A percentile compares a stretch with the other conserved stretches of the same genome.
These are phyloP conservation scores for Eupithecia dodoneata DNA, from an alignment of 2,888 invertebrate genomes.

Conservation along the genomic window DNA sequence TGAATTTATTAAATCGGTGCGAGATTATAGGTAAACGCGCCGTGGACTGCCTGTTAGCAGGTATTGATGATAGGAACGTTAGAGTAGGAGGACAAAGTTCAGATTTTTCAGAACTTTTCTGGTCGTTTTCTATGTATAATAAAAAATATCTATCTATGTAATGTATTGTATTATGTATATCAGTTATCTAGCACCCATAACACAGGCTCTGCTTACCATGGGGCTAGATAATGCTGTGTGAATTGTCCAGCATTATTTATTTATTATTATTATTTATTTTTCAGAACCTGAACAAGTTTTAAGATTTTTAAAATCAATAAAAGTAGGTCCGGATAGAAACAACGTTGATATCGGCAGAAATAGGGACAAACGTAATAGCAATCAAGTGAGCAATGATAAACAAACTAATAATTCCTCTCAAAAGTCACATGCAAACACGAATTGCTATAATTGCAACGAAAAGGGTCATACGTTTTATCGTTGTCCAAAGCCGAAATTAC, in stretches of 20 bases:
- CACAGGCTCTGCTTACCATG: too few species aligned
- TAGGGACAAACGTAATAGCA: not conserved
- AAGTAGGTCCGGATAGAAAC: not conserved
- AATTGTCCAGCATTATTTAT: too few species aligned
- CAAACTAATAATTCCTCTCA: not conserved
- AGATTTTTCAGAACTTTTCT: not conserved
- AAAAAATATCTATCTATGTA: too few species aligned
- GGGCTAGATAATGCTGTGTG: too few species aligned
- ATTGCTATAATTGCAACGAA: not conserved
- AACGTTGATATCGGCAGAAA: not conserved
- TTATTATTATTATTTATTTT: too few species aligned
- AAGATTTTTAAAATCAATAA: not conserved
- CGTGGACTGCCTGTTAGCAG: slow-evolving; percentile 9
- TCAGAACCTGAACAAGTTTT: not conserved
- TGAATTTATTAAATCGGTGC: slow-evolving; percentile 10
- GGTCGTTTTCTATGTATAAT: too few species aligned
- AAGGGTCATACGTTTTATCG: not conserved
- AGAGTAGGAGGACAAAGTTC: slow-evolving; percentile 6
- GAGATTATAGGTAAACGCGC: slow-evolving; percentile 6
- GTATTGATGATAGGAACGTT: slow-evolving; percentile 15
- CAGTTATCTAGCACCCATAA: too few species aligned
- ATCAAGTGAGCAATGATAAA: not conserved
- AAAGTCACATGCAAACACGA: not conserved
- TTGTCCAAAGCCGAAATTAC: not conserved
- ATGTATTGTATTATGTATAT: too few species aligned